Percentiles rank a stretch among this genome's conserved stretches.
Conservation (phyloP, 1,140 invertebrate species). For the Plectus sambesii region DNA sequence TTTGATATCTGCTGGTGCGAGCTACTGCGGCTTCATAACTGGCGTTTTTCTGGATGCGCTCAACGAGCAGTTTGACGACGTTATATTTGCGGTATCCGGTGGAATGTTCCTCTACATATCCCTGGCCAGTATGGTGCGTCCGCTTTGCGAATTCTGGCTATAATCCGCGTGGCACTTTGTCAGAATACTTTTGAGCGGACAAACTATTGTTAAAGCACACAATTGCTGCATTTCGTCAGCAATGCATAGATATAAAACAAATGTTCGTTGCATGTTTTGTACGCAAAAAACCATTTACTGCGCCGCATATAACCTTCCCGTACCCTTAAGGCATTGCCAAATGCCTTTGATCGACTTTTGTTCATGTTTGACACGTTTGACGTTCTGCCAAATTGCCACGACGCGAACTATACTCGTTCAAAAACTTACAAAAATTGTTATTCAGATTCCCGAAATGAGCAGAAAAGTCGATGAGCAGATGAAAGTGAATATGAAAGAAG, state of each 20-base stretch:
- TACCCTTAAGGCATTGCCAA: too few species aligned
- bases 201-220: too few species aligned
- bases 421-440: too few species aligned
- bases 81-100: slow-evolving; percentile 36
- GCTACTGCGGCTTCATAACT: slow-evolving; percentile 58
- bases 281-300: not conserved
- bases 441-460: slow-evolving; percentile 41
- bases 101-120: slow-evolving; percentile 43
- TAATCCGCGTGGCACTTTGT: too few species aligned
- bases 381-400: too few species aligned
- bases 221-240: too few species aligned
- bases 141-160: too few species aligned
- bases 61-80: slow-evolving; percentile 32
- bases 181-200: too few species aligned
- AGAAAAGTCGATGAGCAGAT: slow-evolving; percentile 34
- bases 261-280: slow-evolving; percentile 1
- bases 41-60: slow-evolving; percentile 34
- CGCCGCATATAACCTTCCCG: too few species aligned
- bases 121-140: slow-evolving; percentile 34
- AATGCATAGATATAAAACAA: too few species aligned
- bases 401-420: too few species aligned
- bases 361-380: too few species aligned
- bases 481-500: slow-evolving; percentile 21
- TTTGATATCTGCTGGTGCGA: slow-evolving; percentile 51
- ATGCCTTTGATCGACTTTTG: not conserved